These are phyloP conservation scores for Glyptemys insculpta DNA, from an alignment of 2,797 vertebrate genomes.

Conservation along the genomic window DNA sequence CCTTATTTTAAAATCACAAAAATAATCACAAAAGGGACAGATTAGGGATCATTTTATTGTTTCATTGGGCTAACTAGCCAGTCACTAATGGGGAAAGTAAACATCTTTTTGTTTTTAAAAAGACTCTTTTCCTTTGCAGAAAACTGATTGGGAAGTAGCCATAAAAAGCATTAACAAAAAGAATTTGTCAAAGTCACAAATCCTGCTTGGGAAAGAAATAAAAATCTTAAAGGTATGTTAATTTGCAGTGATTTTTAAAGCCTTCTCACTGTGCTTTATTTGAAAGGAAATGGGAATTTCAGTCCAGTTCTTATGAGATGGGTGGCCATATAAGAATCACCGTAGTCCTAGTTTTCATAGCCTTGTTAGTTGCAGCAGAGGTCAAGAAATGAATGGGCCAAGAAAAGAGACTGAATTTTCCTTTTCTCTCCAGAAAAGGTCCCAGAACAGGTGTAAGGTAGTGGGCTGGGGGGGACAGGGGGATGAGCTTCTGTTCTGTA, in stretches of 20 bases:
- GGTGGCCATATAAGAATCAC: not conserved
- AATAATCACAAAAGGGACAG: not conserved
- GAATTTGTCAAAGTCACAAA: constrained; percentile 91
- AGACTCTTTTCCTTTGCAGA: constrained; percentile 78
- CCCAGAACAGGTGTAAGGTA: not conserved
- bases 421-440: not conserved
- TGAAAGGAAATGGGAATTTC: constrained; percentile 48
- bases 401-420: fast-evolving
- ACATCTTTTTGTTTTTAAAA: not conserved
- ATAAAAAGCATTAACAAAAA: constrained; percentile 96
- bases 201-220: constrained; percentile 93
- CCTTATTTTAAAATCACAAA: not conserved
- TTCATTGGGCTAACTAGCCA: not conserved
- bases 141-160: constrained; percentile 93
- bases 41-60: not conserved
- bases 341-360: not conserved
- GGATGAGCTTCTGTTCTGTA: not conserved
- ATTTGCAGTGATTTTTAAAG: constrained; percentile 53
- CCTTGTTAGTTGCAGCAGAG: constrained; percentile 6
- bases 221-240: constrained; percentile 90
- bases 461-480: not conserved
- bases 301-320: constrained; percentile 53
- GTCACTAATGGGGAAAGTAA: not conserved
- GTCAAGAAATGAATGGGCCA: not conserved
- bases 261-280: constrained; percentile 26